Evolutionary conservation across 1,140 invertebrate genomes (phyloP), one percentile per base, ranked within the genome.

Genomic region (Bactericera cockerelli): DNA sequence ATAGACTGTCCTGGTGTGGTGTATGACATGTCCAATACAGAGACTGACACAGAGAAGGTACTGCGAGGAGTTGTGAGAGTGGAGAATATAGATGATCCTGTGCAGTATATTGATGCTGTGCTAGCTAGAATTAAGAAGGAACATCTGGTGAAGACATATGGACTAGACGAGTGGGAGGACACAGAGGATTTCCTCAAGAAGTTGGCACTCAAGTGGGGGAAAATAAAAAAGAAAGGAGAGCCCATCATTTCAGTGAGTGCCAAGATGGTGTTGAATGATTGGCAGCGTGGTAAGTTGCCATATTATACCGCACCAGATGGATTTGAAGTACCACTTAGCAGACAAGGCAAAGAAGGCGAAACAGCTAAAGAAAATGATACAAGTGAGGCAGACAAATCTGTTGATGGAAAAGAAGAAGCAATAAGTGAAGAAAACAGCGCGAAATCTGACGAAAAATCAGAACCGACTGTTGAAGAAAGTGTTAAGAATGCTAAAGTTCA

Each of bases 1-100:
- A 98, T 99, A 63, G 97, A 99, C 78, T 99, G 96, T 77, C 97
- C 97, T 22, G 97, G 96, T 42, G 86, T 99, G 62, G 97, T 99
- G 22, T 96, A 98, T 76, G 93, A 93, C 13, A 87, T 87, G 2
- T 81, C 85, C 39, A 93, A 95, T 74, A 82, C 82, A 4, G 94
- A 95, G 75, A 83, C 84, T 2, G 93, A 98, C 65, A 87, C 87
- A 1, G 94, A 99, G 65, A 94, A 97, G 71, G 93, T 99, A 38
- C 73, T 99, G 1, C 98, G 98, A 71, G 87, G 89, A 57, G 88
- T 92, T 58, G 94, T 99, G 0, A 78, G 97, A 63, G 91, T 98
- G 1, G 97, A 99, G 75, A 77, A 97, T 56, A 81, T 99, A 1
- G 83, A 89, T 66, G 82, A 84, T 71, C 96, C 97, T 14, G 92